Conservation (phyloP, 2,888 invertebrate species). For the Tiliacea citrago region DNA sequence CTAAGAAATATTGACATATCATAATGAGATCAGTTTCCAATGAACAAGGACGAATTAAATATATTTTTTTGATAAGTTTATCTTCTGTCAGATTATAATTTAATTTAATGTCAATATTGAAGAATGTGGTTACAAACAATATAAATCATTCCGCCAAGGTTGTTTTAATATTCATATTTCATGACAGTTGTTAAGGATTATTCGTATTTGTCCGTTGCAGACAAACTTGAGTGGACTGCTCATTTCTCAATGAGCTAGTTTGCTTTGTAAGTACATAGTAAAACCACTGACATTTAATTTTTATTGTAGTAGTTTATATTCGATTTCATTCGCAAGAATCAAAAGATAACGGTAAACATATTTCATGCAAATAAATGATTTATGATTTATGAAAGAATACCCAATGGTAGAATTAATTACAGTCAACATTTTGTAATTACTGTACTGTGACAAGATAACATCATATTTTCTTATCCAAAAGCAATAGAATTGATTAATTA, state of each 20-base stretch:
- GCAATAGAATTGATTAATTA: too few relatives aligned
- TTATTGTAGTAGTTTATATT: neutral
- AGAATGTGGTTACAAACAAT: slow-evolving; percentile 69
- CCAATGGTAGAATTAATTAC: neutral
- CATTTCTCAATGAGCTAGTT: slow-evolving; percentile 27
- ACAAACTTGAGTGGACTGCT: slow-evolving; percentile 12
- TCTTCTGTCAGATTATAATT: slow-evolving; percentile 72
- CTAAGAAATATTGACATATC: slow-evolving; percentile 41
- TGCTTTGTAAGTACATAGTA: neutral
- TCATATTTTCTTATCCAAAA: too few relatives aligned
- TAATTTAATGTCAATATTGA: slow-evolving; percentile 62
- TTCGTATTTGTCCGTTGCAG: slow-evolving; percentile 27
- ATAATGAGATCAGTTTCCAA: slow-evolving; percentile 40
- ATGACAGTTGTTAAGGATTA: slow-evolving; percentile 25
- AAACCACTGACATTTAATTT: slow-evolving; percentile 30
- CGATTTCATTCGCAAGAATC: neutral
- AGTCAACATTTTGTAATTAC: neutral
- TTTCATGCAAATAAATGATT: too few relatives aligned
- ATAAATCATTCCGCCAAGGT: slow-evolving; percentile 73
- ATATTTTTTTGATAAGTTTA: slow-evolving; percentile 57
- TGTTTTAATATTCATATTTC: slow-evolving; percentile 72
- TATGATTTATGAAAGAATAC: too few relatives aligned
- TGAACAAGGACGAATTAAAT: slow-evolving; percentile 50
- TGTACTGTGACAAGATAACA: neutral
- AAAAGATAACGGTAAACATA: neutral